A percentile compares a stretch with the other conserved stretches of the same genome.
These are phyloP conservation scores for Gadopsis bispinosus DNA, from an alignment of 2,797 vertebrate genomes.

Conservation along the genomic window DNA sequence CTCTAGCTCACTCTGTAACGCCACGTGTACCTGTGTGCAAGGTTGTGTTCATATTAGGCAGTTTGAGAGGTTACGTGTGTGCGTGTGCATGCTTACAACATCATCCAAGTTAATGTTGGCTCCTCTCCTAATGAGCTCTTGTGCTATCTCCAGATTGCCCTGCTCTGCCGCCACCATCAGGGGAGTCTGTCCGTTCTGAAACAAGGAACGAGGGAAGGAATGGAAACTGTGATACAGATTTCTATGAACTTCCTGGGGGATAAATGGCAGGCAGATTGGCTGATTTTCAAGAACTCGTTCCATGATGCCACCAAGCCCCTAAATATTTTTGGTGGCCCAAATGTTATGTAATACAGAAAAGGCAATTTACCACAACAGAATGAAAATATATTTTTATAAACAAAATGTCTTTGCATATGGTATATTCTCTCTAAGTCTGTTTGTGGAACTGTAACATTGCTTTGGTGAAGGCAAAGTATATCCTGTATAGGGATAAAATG, in stretches of 20 bases:
- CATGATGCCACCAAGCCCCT: too few relatives aligned
- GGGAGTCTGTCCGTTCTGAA: slow-evolving; percentile 83
- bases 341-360: too few relatives aligned
- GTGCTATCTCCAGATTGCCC: slow-evolving; percentile 94
- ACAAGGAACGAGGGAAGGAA: slow-evolving; percentile 20
- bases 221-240: slow-evolving; percentile 20
- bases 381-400: too few relatives aligned
- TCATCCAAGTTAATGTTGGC: slow-evolving; percentile 96
- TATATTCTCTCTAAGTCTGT: too few relatives aligned
- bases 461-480: too few relatives aligned
- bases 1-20: neutral
- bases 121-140: slow-evolving; percentile 94
- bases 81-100: slow-evolving; percentile 83
- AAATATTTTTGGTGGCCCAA: too few relatives aligned
- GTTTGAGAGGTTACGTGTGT: slow-evolving; percentile 7
- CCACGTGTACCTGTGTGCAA: neutral
- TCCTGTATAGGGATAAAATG: too few relatives aligned
- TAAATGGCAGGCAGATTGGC: slow-evolving; percentile 7
- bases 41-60: neutral
- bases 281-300: too few relatives aligned
- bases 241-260: slow-evolving; percentile 6
- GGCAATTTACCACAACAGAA: too few relatives aligned
- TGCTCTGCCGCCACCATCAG: slow-evolving; percentile 97
- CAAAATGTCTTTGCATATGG: too few relatives aligned
- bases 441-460: too few relatives aligned